A percentile compares a stretch with the other conserved stretches of the same genome.
phyloP scores from a whole-genome alignment of 1,140 invertebrate genomes.

The Lepeophtheirus salmonis region DNA sequence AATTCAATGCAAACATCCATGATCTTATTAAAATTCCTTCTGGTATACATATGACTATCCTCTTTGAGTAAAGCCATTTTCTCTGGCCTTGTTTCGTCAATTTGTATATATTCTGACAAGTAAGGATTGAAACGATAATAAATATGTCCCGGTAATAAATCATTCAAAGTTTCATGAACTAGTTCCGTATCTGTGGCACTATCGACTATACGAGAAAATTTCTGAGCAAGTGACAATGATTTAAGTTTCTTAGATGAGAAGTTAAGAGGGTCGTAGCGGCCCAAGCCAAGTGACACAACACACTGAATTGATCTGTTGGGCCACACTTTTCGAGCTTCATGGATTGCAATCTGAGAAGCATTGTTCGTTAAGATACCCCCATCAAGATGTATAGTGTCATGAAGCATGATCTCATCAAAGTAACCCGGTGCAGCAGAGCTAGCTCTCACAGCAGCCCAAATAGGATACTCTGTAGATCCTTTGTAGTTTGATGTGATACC shows the following conservation, averaged over 20 bases:
- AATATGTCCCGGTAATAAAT: slow-evolving; percentile 49
- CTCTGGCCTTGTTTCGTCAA: slow-evolving; percentile 58
- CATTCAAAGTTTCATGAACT: slow-evolving; percentile 58
- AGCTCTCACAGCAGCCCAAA: slow-evolving; percentile 76
- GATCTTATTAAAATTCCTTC: slow-evolving; percentile 28
- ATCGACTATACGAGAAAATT: slow-evolving; percentile 62
- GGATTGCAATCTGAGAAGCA: slow-evolving; percentile 66
- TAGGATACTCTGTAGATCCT: slow-evolving; percentile 35
- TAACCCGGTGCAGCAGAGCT: slow-evolving; percentile 81
- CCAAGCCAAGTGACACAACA: slow-evolving; percentile 72
- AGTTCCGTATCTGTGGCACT: slow-evolving; percentile 73
- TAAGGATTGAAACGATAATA: slow-evolving; percentile 86
- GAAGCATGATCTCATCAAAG: slow-evolving; percentile 63
- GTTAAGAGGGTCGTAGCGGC: slow-evolving; percentile 30
- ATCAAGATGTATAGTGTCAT: slow-evolving; percentile 55
- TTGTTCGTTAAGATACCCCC: slow-evolving; percentile 76
- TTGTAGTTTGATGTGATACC: slow-evolving; percentile 52
- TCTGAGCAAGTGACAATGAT: slow-evolving; percentile 48
- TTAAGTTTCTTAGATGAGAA: slow-evolving; percentile 25
- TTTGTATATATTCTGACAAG: slow-evolving; percentile 51
- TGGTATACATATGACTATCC: slow-evolving; percentile 34
- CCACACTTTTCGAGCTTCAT: slow-evolving; percentile 69
- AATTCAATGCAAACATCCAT: neutral
- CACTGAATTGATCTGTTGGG: slow-evolving; percentile 56
- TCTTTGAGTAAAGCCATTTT: slow-evolving; percentile 30